Conservation (phyloP, 2,113 vertebrate species). For the Panthera tigris region DNA sequence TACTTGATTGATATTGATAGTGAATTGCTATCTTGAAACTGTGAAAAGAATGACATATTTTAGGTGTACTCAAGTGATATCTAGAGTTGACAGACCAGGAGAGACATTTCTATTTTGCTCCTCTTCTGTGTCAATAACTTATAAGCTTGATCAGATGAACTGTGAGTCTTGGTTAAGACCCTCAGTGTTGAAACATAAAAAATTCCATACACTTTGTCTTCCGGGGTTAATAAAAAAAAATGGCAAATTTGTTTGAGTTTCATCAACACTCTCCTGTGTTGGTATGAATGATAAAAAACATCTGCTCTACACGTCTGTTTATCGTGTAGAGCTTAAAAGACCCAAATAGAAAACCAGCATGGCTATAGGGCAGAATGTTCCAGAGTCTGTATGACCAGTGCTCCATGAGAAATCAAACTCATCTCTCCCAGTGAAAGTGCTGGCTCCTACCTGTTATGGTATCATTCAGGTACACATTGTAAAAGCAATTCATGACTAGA, state of each 20-base stretch:
- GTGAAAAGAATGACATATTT: not conserved
- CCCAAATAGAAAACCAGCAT: not conserved
- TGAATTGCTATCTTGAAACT: not conserved
- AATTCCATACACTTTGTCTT: not conserved
- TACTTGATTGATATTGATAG: not conserved
- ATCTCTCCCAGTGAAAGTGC: not conserved
- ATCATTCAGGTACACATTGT: not conserved
- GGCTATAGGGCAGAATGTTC: not conserved
- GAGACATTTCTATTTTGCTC: not conserved
- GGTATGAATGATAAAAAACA: not conserved
- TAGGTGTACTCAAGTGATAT: not conserved
- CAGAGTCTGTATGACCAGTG: rapidly evolving
- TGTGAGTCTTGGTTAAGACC: not conserved
- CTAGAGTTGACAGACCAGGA: not conserved
- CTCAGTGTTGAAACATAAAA: not conserved
- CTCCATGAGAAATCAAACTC: not conserved
- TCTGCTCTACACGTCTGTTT: not conserved
- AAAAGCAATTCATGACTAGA: slow-evolving; percentile 18
- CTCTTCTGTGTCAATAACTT: not conserved
- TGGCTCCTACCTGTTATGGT: not conserved
- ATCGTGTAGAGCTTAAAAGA: not conserved
- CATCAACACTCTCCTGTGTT: not conserved
- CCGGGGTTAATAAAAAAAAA: not conserved
- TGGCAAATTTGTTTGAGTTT: not conserved
- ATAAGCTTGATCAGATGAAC: not conserved